phyloP scores from a whole-genome alignment of 2,113 vertebrate genomes.

The Gambusia holbrooki region DNA sequence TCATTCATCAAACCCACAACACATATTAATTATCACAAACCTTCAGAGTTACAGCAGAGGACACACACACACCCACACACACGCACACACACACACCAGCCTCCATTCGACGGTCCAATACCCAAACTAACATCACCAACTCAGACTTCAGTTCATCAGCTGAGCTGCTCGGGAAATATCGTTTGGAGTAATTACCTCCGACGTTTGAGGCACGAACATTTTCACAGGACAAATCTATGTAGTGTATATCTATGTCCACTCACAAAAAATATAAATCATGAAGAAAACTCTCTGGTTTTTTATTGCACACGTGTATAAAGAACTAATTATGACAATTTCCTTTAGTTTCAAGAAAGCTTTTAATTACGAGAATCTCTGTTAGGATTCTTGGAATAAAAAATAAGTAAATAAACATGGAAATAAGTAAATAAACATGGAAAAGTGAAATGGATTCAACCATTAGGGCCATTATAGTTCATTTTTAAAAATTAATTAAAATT shows the following conservation, averaged over 20 bases:
- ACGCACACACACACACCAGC: conserved; percentile 45
- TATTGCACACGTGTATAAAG: background rate
- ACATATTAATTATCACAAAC: conserved; percentile 84
- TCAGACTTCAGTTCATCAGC: conserved; percentile 41
- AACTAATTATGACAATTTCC: background rate
- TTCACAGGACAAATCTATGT: conserved; percentile 52
- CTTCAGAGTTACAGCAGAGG: conserved; percentile 83
- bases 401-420: no score
- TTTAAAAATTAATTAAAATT: no score
- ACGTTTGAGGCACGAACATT: conserved; percentile 49
- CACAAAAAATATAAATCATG: conserved; percentile 25
- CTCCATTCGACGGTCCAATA: background rate
- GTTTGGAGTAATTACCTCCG: conserved; percentile 43
- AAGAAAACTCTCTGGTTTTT: background rate
- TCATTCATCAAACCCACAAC: conserved; percentile 82
- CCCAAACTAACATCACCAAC: conserved; percentile 18
- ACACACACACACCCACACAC: conserved; percentile 55
- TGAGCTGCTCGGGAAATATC: conserved; percentile 25
- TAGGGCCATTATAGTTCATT: no score
- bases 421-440: no score
- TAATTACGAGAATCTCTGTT: no score
- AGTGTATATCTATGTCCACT: conserved; percentile 32
- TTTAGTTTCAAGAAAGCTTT: no score
- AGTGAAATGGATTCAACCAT: no score
- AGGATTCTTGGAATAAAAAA: no score